phyloP scores from a whole-genome alignment of 2,888 invertebrate species.

The Gastrophysa polygoni region DNA sequence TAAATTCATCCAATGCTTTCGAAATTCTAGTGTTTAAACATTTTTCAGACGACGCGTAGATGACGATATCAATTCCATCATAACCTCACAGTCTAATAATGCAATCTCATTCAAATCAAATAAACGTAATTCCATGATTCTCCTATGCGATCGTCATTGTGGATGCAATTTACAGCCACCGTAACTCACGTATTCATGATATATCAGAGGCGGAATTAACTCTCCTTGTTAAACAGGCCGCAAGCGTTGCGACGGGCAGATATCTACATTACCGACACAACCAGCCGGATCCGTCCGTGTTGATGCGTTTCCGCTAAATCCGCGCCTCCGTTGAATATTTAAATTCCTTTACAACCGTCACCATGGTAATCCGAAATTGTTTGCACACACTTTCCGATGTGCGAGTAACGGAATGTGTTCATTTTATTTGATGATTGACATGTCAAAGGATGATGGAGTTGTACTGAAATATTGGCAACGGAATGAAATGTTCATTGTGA shows the following conservation, averaged over 20 bases:
- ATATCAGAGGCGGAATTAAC: neutral
- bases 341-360: conserved; percentile 5
- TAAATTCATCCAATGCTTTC: too few species aligned
- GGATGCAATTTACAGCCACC: neutral
- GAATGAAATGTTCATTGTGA: too few species aligned
- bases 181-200: neutral
- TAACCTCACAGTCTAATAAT: too few species aligned
- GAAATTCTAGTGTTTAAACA: too few species aligned
- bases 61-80: too few species aligned
- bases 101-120: neutral
- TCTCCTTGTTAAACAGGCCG: neutral
- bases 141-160: neutral
- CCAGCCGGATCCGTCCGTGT: conserved; percentile 7
- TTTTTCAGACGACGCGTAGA: too few species aligned
- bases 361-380: neutral
- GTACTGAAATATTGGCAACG: too few species aligned
- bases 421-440: too few species aligned
- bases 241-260: conserved; percentile 1
- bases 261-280: conserved; percentile 8
- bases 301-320: conserved; percentile 21
- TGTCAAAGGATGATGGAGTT: too few species aligned
- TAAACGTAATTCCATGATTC: neutral
- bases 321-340: conserved; percentile 17
- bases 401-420: too few species aligned
- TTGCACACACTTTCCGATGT: too few species aligned